phyloP scores from a whole-genome alignment of 2,113 vertebrate species.

The Dermatemys mawii region DNA sequence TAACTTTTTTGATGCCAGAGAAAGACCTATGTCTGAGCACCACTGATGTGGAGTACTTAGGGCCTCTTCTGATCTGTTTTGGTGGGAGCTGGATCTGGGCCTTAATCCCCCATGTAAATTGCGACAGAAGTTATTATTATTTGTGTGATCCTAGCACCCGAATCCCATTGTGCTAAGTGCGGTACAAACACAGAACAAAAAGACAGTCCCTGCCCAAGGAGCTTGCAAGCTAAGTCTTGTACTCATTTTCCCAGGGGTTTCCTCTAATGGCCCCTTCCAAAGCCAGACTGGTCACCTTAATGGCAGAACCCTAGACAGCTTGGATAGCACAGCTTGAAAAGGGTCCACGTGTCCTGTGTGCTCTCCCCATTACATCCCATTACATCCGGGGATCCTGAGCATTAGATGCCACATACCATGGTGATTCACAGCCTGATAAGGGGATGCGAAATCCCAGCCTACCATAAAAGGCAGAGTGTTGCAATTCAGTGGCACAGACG shows the following conservation, averaged over 20 bases:
- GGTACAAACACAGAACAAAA: neutral
- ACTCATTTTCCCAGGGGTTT: no score
- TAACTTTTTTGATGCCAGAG: neutral
- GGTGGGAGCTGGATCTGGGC: neutral
- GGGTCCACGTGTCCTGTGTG: neutral
- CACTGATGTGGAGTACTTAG: neutral
- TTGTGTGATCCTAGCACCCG: neutral
- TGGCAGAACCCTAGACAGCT: neutral
- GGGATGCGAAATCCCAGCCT: neutral
- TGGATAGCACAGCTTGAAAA: neutral
- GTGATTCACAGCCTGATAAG: neutral
- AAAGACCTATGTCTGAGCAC: neutral
- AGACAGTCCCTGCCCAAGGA: neutral
- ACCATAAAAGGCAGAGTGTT: neutral
- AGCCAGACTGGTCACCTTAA: no score
- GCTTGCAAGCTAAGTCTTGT: neutral
- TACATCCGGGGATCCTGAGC: neutral
- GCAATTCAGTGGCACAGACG: neutral
- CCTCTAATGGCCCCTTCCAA: neutral
- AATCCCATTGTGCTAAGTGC: neutral
- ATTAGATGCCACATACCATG: neutral
- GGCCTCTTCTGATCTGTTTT: neutral
- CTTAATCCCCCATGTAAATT: neutral
- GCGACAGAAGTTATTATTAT: neutral
- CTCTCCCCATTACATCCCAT: neutral